phyloP scores from a whole-genome alignment of 2,797 vertebrate species.

The Lithobates sylvaticus region DNA sequence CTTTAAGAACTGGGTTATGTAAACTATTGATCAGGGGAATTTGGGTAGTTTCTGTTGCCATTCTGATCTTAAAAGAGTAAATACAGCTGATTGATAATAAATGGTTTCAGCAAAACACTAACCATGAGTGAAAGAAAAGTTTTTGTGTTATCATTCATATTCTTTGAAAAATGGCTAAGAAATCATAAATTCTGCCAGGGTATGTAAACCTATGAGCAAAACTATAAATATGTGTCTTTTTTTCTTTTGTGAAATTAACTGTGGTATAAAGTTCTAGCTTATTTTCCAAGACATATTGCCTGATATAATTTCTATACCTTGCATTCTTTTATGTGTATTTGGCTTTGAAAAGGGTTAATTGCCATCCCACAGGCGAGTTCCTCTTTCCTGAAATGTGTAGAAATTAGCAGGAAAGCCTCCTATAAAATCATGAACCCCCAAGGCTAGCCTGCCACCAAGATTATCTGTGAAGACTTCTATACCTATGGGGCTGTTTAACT shows the following conservation, averaged over 20 bases:
- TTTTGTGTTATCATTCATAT: no score
- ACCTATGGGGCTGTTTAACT: constrained; percentile 54
- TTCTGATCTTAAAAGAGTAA: no score
- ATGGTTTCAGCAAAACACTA: no score
- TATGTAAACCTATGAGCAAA: no score
- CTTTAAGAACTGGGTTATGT: no score
- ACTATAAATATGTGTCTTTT: neutral
- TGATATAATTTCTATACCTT: neutral
- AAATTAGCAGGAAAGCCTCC: constrained; percentile 37
- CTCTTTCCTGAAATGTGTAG: constrained; percentile 19
- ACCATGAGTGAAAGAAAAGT: no score
- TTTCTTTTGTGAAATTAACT: neutral
- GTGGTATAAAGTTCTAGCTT: neutral
- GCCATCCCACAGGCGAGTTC: constrained; percentile 6
- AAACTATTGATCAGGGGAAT: no score
- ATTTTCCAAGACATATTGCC: neutral
- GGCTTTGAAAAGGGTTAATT: constrained; percentile 25
- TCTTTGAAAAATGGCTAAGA: no score
- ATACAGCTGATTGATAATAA: no score
- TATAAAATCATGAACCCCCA: constrained; percentile 22
- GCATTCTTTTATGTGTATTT: constrained; percentile 1
- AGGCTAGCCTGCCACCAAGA: constrained; percentile 35
- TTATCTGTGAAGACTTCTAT: constrained; percentile 27
- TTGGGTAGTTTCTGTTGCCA: no score
- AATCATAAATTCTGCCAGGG: no score